phyloP scores from a whole-genome alignment of 2,797 vertebrate genomes.

The Fringilla coelebs region DNA sequence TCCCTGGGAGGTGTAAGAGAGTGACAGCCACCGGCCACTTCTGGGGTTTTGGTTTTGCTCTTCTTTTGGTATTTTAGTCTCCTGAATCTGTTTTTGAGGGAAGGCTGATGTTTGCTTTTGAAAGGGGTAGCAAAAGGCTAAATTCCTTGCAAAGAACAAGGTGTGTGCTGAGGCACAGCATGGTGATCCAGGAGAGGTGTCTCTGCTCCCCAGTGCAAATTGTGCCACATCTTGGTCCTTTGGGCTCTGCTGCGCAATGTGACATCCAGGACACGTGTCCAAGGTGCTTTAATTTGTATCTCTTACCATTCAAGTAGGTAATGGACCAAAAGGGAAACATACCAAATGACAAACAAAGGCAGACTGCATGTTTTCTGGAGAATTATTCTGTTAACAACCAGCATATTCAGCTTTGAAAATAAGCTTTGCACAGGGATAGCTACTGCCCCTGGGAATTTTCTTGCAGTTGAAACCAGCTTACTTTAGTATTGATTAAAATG shows the following conservation, averaged over 20 bases:
- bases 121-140: background rate
- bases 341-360: background rate
- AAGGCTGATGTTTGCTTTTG: background rate
- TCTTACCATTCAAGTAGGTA: background rate
- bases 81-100: slow-evolving; percentile 10
- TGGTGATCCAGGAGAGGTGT: background rate
- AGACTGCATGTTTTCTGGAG: background rate
- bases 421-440: background rate
- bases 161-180: background rate
- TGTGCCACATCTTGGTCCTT: background rate
- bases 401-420: background rate
- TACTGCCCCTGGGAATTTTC: background rate
- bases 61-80: background rate
- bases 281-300: background rate
- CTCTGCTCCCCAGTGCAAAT: background rate
- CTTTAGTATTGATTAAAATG: slow-evolving; percentile 4
- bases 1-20: background rate
- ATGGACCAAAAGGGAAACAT: background rate
- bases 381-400: background rate
- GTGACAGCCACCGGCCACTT: background rate
- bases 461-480: background rate
- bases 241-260: background rate
- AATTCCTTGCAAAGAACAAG: background rate
- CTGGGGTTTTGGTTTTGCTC: background rate
- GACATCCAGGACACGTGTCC: background rate